phyloP scores from a whole-genome alignment of 92 coral and sea anemone genomes.

The Actinernus sp. region DNA sequence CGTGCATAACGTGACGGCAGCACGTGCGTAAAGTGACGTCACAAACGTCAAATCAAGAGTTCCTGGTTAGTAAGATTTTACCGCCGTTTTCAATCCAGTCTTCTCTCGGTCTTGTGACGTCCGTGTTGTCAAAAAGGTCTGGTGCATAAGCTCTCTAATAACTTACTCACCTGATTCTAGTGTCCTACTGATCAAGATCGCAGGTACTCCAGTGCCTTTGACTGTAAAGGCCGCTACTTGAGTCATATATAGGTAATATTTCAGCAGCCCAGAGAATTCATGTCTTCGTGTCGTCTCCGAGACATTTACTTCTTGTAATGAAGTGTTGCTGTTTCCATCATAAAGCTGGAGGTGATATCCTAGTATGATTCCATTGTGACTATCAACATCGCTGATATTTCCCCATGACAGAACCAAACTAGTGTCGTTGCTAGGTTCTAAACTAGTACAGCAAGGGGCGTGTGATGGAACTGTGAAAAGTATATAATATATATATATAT shows the following conservation, averaged over 20 bases:
- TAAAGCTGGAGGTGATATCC: background rate
- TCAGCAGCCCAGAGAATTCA: background rate
- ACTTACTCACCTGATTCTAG: background rate
- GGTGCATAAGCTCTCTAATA: background rate
- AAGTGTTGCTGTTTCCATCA: background rate
- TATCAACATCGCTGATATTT: background rate
- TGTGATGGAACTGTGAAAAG: too few species aligned
- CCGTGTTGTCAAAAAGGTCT: too few species aligned
- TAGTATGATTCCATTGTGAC: background rate
- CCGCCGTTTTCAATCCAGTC: too few species aligned
- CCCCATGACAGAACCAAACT: background rate
- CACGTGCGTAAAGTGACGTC: too few species aligned
- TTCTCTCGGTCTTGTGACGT: too few species aligned
- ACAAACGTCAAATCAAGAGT: too few species aligned
- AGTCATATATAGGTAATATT: background rate
- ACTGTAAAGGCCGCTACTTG: background rate
- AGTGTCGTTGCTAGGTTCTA: too few species aligned
- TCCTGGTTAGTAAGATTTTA: too few species aligned
- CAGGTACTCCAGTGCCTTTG: background rate
- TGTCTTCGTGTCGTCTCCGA: background rate
- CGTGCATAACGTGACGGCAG: too few species aligned
- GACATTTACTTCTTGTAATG: background rate
- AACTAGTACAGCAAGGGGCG: too few species aligned
- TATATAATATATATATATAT: too few species aligned
- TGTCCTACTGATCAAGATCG: background rate